Evolutionary conservation across 2,888 invertebrate species (phyloP).

Genomic region (Cephalotes varians): DNA sequence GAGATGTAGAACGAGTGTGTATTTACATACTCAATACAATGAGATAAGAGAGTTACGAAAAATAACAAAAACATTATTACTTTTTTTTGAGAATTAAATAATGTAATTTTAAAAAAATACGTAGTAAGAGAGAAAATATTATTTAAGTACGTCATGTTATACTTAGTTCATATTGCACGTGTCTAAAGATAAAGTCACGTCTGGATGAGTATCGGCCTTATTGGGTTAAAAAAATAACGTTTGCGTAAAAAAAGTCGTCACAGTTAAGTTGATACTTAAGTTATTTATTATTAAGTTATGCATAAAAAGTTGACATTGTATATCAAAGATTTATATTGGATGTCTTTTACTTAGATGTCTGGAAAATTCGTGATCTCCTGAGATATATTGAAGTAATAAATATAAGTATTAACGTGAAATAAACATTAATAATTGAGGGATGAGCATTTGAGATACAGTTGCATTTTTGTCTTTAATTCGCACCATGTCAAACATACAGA

Average conservation of each 20-base stretch:
- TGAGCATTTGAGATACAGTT: neutral
- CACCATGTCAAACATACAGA: neutral
- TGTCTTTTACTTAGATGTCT: neutral
- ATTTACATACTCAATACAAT: neutral
- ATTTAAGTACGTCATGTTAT: slow-evolving; percentile 46
- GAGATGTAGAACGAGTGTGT: neutral
- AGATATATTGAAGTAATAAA: neutral
- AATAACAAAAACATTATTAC: neutral
- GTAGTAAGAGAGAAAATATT: neutral
- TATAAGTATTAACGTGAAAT: neutral
- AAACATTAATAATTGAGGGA: too few species aligned
- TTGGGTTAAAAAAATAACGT: slow-evolving; percentile 39
- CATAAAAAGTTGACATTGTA: slow-evolving; percentile 11
- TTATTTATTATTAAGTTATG: too few species aligned
- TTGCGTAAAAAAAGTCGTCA: slow-evolving; percentile 25
- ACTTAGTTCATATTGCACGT: slow-evolving; percentile 42
- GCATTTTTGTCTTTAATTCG: neutral
- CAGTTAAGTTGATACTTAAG: slow-evolving; percentile 39
- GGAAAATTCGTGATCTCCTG: neutral
- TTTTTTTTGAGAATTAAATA: neutral
- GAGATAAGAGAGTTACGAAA: neutral
- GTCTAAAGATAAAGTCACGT: slow-evolving; percentile 42
- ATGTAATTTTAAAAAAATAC: slow-evolving; percentile 13
- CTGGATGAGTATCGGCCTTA: slow-evolving; percentile 18
- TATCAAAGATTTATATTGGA: slow-evolving; percentile 24